Percentiles rank a stretch among this genome's conserved stretches.
phyloP scores from a whole-genome alignment of 2,797 vertebrate genomes.

The Trematomus bernacchii region DNA sequence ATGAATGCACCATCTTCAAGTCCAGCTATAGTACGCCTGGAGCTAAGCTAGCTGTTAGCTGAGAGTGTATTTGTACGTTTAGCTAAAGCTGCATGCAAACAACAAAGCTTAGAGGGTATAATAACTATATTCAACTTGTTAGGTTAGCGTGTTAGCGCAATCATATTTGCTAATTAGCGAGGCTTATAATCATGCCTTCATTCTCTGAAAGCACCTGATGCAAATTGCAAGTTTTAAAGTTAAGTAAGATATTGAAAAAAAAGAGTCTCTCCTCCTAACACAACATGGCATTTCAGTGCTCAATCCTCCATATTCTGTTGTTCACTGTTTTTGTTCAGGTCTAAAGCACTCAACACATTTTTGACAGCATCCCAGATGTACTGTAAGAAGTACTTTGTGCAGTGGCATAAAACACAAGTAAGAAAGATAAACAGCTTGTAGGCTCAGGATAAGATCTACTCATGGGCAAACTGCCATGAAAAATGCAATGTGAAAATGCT shows the following conservation, averaged over 20 bases:
- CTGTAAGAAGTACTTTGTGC: conserved; percentile 16
- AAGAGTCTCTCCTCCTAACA: not conserved
- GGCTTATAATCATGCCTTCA: no score
- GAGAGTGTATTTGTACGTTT: not conserved
- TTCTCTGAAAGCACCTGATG: no score
- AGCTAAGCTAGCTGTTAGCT: not conserved
- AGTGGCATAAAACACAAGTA: conserved; percentile 26
- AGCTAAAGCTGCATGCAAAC: no score
- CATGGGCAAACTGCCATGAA: conserved; percentile 26
- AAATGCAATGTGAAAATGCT: conserved; percentile 49
- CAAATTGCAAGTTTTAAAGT: not conserved
- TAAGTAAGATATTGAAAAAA: not conserved
- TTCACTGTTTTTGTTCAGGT: not conserved
- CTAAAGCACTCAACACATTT: not conserved
- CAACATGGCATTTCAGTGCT: not conserved
- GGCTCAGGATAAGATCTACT: conserved; percentile 21
- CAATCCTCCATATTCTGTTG: not conserved
- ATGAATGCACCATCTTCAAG: not conserved
- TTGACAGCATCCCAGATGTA: conserved; percentile 6
- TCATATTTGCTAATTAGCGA: no score
- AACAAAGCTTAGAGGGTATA: not conserved
- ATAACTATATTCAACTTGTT: no score
- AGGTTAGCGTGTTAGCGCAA: no score
- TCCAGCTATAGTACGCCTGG: not conserved
- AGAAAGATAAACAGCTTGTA: conserved; percentile 36